Percentiles rank a stretch among this genome's conserved stretches.
These are phyloP conservation scores for Electrophaes corylata DNA, from an alignment of 2,888 invertebrate species.

Conservation along the genomic window DNA sequence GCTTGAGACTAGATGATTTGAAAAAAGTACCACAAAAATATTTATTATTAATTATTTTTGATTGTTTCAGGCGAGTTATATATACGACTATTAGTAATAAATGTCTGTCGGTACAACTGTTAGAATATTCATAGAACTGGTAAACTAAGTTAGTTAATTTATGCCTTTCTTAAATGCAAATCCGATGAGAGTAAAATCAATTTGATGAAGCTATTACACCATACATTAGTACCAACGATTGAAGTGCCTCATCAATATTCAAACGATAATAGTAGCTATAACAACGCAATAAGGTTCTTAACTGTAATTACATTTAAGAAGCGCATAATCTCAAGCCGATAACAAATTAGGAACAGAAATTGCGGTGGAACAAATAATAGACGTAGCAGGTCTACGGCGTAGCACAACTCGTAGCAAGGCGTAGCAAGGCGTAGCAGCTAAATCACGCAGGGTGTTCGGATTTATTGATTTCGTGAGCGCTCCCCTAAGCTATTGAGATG, in stretches of 20 bases:
- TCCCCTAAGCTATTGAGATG: slow-evolving; percentile 53
- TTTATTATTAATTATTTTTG: too few relatives aligned
- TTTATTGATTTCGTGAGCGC: slow-evolving; percentile 57
- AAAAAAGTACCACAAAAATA: too few relatives aligned
- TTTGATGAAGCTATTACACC: slow-evolving; percentile 16
- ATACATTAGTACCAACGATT: slow-evolving; percentile 22
- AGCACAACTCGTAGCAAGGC: slow-evolving; percentile 38
- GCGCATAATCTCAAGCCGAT: slow-evolving; percentile 18
- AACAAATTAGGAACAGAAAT: slow-evolving; percentile 24
- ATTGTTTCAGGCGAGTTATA: too few relatives aligned
- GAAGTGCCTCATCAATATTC: slow-evolving; percentile 23
- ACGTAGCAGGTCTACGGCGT: slow-evolving; percentile 44
- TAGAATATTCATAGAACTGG: background rate
- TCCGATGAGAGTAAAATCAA: slow-evolving; percentile 12
- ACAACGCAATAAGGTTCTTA: slow-evolving; percentile 15
- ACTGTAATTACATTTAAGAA: slow-evolving; percentile 15
- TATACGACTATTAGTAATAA: too few relatives aligned
- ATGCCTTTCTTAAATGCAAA: slow-evolving; percentile 10
- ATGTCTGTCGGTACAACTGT: background rate
- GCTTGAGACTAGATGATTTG: too few relatives aligned
- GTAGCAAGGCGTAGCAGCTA: slow-evolving; percentile 40
- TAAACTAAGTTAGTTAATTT: background rate
- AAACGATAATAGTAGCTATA: slow-evolving; percentile 16
- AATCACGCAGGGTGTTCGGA: slow-evolving; percentile 49
- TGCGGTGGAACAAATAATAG: slow-evolving; percentile 30